phyloP scores from a whole-genome alignment of 2,797 vertebrate genomes.

The Macropodus opercularis region DNA sequence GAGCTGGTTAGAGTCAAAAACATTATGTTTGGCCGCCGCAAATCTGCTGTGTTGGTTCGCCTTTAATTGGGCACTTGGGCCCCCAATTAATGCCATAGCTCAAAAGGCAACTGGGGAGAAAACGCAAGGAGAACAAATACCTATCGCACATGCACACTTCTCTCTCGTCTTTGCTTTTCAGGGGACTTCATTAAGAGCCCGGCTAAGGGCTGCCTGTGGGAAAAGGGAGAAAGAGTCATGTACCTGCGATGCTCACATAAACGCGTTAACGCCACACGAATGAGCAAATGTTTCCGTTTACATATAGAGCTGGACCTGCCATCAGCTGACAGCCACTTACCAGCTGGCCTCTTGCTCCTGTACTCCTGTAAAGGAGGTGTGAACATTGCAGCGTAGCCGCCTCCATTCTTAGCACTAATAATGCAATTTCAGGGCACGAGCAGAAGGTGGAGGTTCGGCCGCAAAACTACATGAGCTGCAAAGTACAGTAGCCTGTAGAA shows the following conservation, averaged over 20 bases:
- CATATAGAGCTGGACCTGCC: conserved; percentile 1
- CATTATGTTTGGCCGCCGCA: conserved; percentile 73
- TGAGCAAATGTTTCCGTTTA: conserved; percentile 25
- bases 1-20: conserved; percentile 38
- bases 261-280: conserved; percentile 13
- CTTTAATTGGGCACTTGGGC: conserved; percentile 89
- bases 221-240: conserved; percentile 52
- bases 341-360: too few relatives aligned
- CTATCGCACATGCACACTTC: conserved; percentile 10
- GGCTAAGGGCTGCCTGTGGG: conserved; percentile 73
- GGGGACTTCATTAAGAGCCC: conserved; percentile 79
- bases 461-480: too few relatives aligned
- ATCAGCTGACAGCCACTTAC: too few relatives aligned
- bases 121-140: conserved; percentile 69
- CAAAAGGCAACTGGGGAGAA: conserved; percentile 83
- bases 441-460: too few relatives aligned
- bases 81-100: conserved; percentile 87
- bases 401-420: too few relatives aligned
- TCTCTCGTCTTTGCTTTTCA: conserved; percentile 32
- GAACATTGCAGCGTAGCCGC: too few relatives aligned
- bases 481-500: too few relatives aligned
- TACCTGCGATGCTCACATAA: conserved; percentile 29
- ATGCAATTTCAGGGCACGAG: too few relatives aligned
- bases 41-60: conserved; percentile 71
- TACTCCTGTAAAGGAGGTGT: too few relatives aligned